Evolutionary conservation across 2,888 invertebrate genomes (phyloP), one percentile per base, ranked within the genome.

Genomic region (Chrysina gloriosa): DNA sequence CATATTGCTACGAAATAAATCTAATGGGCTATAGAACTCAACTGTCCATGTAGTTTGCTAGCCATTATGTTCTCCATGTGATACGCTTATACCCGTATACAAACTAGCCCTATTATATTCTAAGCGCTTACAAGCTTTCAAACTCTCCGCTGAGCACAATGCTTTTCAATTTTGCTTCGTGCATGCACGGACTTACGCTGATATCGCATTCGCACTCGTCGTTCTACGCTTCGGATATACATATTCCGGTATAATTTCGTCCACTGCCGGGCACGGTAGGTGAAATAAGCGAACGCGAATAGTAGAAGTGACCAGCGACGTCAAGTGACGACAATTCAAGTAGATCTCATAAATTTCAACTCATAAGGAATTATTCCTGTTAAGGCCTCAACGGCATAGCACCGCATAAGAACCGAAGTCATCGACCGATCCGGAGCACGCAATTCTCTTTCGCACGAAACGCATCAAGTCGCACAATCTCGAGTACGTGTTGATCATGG

Each of bases 341-440:
- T 79, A 67, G 78, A 76, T 77, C 77, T 77, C 77, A 76, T 77
- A 79, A 79, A 79, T 79, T 77, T 75, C 77, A 75, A 75, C 78
- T 76, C 75, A 76, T 78, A 79, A 78, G 80, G 79, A 78, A 79
- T 80, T 78, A 80, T 79, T 78, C 79, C 79, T 76, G 76, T 80
- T 80, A 80, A 80, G 80, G 80, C 75, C 68, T 74, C 58, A 61
- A 61, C 58, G 74, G 75, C 76, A 72, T 74, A 69, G 70, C 74
- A 77, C 76, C 73, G 75, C 74, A 77, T 74, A 75, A 76, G 75
- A 76, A 75, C 31, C 69, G 73, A 72, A 74, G 78, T 78, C 78
- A 77, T 77, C 77, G 78, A 78, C 78, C 78, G 73, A 75, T 69
- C 61, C 67, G 68, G 72, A 71, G 65, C 72, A 71, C 65, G 39